Evolutionary conservation across 2,797 vertebrate genomes (phyloP), one percentile per base, ranked within the genome.

Genomic region (Acipenser transmontanus): DNA sequence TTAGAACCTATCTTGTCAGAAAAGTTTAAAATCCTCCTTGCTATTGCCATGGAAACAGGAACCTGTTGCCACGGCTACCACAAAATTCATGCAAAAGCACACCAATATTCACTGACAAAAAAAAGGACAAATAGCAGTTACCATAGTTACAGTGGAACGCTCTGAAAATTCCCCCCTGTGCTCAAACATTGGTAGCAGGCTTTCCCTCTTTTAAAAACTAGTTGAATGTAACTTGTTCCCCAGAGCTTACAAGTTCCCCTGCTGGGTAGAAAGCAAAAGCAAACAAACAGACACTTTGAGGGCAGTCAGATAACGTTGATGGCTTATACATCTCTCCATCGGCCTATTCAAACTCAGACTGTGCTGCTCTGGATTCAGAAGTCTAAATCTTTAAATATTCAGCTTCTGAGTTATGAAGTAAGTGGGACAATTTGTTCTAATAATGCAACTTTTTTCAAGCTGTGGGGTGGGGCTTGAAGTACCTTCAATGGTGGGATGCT

Each of bases 51-150:
- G 3, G 34, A 34, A 34, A 34, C 34, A 34, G 34, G 34, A 78
- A 73, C 69, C 59, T 71, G 73, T 78, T 73, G 65, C 76, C 72
- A 79, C 71, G 72, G 78, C 68, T 73, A 77, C 76, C 1, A 69
- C 66, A 63, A 74, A 74, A 73, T 78, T 71, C 71, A 75, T 70
- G 69, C 68, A 74, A 77, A 77, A 75, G 74, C 67, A 71, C 78
- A 76, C 74, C 74, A 78, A 77, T 72, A 76, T 72, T 68, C 71
- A 70, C 71, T 73, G 73, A 70, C 71, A 73, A 76, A 73, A 71
- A 68, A 54, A 70, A 73, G 75, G 50, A 72, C 67, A 74, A 75
- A 74, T 73, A 77, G 66, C 69, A 70, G 77, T 77, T 72, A 70
- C 75, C 73, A 78, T 78, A 73, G 74, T 71, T 72, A 78, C 75